Percentiles rank a stretch among this genome's conserved stretches.
Evolutionary conservation across 2,888 invertebrate genomes (phyloP).

Genomic region (Tenthredo scrophulariae): DNA sequence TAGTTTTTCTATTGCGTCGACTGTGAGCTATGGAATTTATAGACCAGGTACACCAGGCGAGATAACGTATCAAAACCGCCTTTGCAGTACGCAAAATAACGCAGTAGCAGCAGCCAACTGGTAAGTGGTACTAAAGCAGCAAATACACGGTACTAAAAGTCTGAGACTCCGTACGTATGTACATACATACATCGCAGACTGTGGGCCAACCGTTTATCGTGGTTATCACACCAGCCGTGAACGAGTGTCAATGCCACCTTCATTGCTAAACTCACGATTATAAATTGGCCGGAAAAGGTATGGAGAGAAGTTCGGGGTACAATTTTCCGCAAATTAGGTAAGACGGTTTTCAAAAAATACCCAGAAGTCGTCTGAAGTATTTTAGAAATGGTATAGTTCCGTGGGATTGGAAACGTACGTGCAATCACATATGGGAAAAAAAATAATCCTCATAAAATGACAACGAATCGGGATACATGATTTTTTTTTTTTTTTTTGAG

Average conservation of each 20-base stretch:
- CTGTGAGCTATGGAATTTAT: not conserved
- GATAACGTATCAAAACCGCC: conserved; percentile 38
- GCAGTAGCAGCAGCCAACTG: not conserved
- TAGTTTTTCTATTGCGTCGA: not conserved
- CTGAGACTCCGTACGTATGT: not conserved
- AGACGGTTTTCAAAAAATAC: not conserved
- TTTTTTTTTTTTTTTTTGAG: no score
- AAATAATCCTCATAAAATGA: no score
- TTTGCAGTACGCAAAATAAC: not conserved
- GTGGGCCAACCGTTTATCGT: conserved; percentile 41
- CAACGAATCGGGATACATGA: no score
- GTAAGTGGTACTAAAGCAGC: not conserved
- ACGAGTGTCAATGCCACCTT: conserved; percentile 49
- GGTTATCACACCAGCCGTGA: conserved; percentile 44
- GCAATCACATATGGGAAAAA: no score
- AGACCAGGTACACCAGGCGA: not conserved
- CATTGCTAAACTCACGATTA: not conserved
- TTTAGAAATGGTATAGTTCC: not conserved
- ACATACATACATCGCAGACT: not conserved
- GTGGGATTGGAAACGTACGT: no score
- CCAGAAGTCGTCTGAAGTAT: not conserved
- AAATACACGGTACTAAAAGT: not conserved
- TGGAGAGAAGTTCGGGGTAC: not conserved
- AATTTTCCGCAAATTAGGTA: not conserved
- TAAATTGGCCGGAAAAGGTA: not conserved